These are phyloP conservation scores for Parnassius orleans DNA, from an alignment of 2,888 invertebrate genomes.

Conservation along the genomic window DNA sequence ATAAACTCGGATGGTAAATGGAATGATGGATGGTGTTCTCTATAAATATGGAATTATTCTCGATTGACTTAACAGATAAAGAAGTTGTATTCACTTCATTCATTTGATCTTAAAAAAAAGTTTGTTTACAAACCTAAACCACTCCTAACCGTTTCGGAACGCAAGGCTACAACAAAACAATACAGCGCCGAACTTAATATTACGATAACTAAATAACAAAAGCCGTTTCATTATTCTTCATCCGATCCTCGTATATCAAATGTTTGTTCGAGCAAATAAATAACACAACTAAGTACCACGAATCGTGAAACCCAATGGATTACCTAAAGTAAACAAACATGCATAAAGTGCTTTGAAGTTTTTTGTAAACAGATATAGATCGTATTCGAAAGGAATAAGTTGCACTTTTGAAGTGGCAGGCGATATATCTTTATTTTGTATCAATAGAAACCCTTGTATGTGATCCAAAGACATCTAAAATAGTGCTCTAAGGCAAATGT, in stretches of 20 bases:
- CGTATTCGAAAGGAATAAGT: constrained; percentile 15
- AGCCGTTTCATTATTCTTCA: constrained; percentile 13
- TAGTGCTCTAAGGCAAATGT: constrained; percentile 3
- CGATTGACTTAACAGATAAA: not conserved
- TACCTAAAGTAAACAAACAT: constrained; percentile 44
- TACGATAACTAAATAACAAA: constrained; percentile 14
- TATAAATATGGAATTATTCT: not conserved
- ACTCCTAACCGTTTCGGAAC: constrained; percentile 3
- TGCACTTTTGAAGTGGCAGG: constrained; percentile 6
- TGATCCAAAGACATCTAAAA: constrained; percentile 60
- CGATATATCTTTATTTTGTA: constrained; percentile 35
- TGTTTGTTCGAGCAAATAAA: constrained; percentile 46
- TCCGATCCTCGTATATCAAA: constrained; percentile 35
- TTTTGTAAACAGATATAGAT: constrained; percentile 17
- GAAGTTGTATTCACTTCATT: not conserved
- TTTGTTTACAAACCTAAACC: not conserved
- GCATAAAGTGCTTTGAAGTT: constrained; percentile 30
- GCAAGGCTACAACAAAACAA: not conserved
- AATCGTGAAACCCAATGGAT: constrained; percentile 42
- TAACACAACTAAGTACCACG: constrained; percentile 39
- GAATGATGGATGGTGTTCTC: not conserved
- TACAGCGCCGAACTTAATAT: constrained; percentile 5
- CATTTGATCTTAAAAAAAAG: constrained; percentile 5
- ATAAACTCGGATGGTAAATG: too few relatives aligned
- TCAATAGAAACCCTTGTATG: constrained; percentile 63